Percentiles rank a stretch among this genome's conserved stretches.
These are phyloP conservation scores for Deilephila elpenor DNA, from an alignment of 2,888 invertebrate species.

Conservation along the genomic window DNA sequence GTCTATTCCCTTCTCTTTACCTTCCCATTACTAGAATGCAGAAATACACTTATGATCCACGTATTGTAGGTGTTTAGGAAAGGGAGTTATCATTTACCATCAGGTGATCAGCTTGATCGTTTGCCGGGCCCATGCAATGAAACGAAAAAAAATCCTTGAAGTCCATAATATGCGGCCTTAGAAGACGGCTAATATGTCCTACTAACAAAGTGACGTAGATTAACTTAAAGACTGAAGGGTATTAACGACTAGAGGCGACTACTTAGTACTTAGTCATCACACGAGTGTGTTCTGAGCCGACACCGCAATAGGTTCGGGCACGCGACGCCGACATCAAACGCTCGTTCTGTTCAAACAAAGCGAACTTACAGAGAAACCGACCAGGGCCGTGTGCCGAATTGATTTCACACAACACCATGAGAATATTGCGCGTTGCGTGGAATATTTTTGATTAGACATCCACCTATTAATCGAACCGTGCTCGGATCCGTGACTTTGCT, in stretches of 20 bases:
- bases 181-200: neutral
- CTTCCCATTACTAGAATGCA: too few relatives aligned
- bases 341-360: slow-evolving; percentile 59
- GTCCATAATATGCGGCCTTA: too few relatives aligned
- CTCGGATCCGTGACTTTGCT: slow-evolving; percentile 1
- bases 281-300: slow-evolving; percentile 44
- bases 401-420: slow-evolving; percentile 62
- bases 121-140: too few relatives aligned
- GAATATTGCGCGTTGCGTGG: slow-evolving; percentile 57
- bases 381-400: slow-evolving; percentile 60
- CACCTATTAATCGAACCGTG: slow-evolving; percentile 23
- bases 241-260: neutral
- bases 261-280: slow-evolving; percentile 24
- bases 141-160: too few relatives aligned
- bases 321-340: slow-evolving; percentile 66
- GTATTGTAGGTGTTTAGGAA: too few relatives aligned
- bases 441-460: slow-evolving; percentile 59
- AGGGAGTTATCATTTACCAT: too few relatives aligned
- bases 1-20: too few relatives aligned
- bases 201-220: neutral
- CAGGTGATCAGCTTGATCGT: too few relatives aligned
- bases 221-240: neutral
- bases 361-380: slow-evolving; percentile 39
- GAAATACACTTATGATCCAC: too few relatives aligned
- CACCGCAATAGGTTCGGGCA: slow-evolving; percentile 54